Evolutionary conservation across 37 sponge, comb jelly and placozoan genomes (phyloP).

Genomic region (Oopsacas minuta): DNA sequence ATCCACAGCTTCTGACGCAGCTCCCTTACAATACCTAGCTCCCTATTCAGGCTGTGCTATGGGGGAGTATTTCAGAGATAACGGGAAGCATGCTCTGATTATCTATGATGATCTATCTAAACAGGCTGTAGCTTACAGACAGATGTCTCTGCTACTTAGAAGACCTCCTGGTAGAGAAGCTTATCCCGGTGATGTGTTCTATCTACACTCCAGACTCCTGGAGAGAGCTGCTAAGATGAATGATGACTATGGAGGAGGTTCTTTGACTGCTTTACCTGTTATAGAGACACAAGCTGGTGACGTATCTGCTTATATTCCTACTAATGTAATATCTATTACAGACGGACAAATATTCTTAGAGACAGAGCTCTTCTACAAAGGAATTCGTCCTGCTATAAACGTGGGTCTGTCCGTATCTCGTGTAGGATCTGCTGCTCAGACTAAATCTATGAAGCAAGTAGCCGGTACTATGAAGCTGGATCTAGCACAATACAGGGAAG

Average conservation of each 20-base stretch:
- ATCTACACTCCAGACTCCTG: slow-evolving; percentile 94
- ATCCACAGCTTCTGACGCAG: slow-evolving; percentile 99
- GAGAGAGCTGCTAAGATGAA: slow-evolving; percentile 99
- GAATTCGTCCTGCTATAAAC: slow-evolving; percentile 98
- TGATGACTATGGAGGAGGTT: slow-evolving; percentile 91
- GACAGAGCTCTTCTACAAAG: slow-evolving; percentile 96
- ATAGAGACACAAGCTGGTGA: slow-evolving; percentile 99
- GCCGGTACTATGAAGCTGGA: slow-evolving; percentile 99
- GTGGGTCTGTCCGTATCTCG: slow-evolving; percentile 98
- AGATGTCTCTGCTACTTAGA: slow-evolving; percentile 95
- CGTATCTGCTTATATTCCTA: slow-evolving; percentile 99
- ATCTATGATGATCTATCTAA: slow-evolving; percentile 98
- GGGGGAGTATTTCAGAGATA: slow-evolving; percentile 98
- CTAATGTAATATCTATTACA: slow-evolving; percentile 99
- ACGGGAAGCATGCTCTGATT: slow-evolving; percentile 95
- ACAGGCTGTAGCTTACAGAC: slow-evolving; percentile 98
- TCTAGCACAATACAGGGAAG: slow-evolving; percentile 97
- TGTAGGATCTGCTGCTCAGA: slow-evolving; percentile 98
- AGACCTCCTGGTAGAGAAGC: slow-evolving; percentile 98
- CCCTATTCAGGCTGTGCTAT: slow-evolving; percentile 97
- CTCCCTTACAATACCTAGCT: slow-evolving; percentile 94
- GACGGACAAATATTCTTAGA: slow-evolving; percentile 99
- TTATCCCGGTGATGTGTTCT: slow-evolving; percentile 99
- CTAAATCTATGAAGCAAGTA: slow-evolving; percentile 97
- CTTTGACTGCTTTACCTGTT: slow-evolving; percentile 93